phyloP scores from a whole-genome alignment of 2,797 vertebrate genomes.

The Knipowitschia caucasica region DNA sequence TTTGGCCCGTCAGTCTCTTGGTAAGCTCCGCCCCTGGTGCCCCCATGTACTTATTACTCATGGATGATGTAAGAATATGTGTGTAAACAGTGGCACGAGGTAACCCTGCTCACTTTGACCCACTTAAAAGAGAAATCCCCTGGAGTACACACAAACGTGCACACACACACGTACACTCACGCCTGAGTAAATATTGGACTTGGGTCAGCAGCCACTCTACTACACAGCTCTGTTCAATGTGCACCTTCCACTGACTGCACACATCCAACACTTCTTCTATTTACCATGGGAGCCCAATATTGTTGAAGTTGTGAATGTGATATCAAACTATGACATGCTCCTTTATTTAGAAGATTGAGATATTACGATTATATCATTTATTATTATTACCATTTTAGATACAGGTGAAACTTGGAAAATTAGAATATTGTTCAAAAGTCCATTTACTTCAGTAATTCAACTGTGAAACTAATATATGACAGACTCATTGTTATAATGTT shows the following conservation, averaged over 20 bases:
- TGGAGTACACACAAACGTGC: slow-evolving; percentile 36
- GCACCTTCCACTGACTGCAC: slow-evolving; percentile 16
- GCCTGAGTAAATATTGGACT: slow-evolving; percentile 71
- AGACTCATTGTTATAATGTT: no score
- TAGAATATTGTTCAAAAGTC: no score
- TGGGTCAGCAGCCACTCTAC: slow-evolving; percentile 53
- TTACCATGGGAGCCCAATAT: slow-evolving; percentile 53
- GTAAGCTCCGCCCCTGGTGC: slow-evolving; percentile 2
- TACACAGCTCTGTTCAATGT: slow-evolving; percentile 39
- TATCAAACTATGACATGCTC: background rate
- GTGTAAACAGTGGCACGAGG: slow-evolving; percentile 68
- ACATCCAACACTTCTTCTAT: slow-evolving; percentile 26
- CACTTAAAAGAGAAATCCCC: slow-evolving; percentile 66
- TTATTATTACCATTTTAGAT: background rate
- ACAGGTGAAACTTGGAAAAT: no score
- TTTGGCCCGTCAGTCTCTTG: slow-evolving; percentile 12
- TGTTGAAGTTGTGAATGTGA: background rate
- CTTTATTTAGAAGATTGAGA: background rate
- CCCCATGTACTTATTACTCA: slow-evolving; percentile 44
- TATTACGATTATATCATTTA: no score
- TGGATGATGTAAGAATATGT: slow-evolving; percentile 68
- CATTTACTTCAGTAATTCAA: no score
- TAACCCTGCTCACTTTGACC: slow-evolving; percentile 68
- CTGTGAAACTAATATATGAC: no score
- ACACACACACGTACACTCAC: slow-evolving; percentile 43